Conservation (phyloP, 2,888 invertebrate genomes). For the Sinelater perroti region DNA sequence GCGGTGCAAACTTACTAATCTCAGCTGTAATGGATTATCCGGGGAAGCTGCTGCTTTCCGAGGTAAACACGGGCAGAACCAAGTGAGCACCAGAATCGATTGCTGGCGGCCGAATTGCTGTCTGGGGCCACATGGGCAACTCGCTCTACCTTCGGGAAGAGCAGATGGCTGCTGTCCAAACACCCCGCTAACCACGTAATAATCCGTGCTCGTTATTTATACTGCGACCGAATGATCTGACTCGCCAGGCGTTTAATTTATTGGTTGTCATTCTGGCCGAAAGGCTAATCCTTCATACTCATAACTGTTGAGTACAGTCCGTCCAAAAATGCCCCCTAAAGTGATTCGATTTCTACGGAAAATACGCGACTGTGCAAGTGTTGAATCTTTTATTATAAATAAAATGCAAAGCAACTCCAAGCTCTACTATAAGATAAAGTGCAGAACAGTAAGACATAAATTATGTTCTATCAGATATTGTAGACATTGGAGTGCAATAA, state of each 20-base stretch:
- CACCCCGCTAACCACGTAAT: conserved; percentile 13
- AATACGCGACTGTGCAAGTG: no score
- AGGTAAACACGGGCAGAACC: neutral
- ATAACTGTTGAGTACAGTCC: no score
- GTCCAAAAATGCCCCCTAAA: no score
- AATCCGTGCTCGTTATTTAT: conserved; percentile 25
- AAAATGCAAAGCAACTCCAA: no score
- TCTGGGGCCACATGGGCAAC: neutral
- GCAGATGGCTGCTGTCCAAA: conserved; percentile 9
- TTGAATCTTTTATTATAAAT: no score
- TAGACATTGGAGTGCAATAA: no score
- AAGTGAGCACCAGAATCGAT: conserved; percentile 6
- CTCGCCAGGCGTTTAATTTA: conserved; percentile 28
- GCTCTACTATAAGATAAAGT: no score
- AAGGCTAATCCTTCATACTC: no score
- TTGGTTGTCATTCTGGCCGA: conserved; percentile 19
- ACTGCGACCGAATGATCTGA: conserved; percentile 27
- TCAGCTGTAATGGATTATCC: conserved; percentile 6
- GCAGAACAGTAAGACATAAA: no score
- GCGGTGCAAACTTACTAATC: conserved; percentile 7
- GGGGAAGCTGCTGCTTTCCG: neutral
- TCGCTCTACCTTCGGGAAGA: conserved; percentile 1
- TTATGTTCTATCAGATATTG: no score
- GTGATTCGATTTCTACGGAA: no score
- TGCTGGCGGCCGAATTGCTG: neutral